phyloP scores from a whole-genome alignment of 2,888 invertebrate species.

The Holacanthella duospinosa region DNA sequence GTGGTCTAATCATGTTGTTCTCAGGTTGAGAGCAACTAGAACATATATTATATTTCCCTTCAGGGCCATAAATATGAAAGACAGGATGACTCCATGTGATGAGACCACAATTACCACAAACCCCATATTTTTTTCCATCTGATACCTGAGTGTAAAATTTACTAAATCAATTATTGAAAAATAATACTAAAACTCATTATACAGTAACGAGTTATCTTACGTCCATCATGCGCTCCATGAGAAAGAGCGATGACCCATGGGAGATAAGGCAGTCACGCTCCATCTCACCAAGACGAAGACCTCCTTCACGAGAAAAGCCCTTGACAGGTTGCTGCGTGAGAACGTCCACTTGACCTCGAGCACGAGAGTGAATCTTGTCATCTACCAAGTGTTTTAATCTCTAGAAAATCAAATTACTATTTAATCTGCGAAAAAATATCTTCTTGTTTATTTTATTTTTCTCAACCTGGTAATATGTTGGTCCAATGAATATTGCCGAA shows the following conservation, averaged over 20 bases:
- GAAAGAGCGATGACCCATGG: conserved; percentile 51
- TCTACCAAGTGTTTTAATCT: conserved; percentile 55
- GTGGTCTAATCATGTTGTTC: too few relatives aligned
- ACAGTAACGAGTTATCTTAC: conserved; percentile 10
- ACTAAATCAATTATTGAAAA: conserved; percentile 2
- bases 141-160: conserved; percentile 41
- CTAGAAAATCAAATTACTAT: conserved; percentile 38
- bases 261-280: conserved; percentile 54
- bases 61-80: neutral
- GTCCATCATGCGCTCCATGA: conserved; percentile 51
- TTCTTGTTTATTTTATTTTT: neutral
- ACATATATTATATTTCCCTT: neutral
- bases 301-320: conserved; percentile 46
- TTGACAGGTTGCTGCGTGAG: conserved; percentile 48
- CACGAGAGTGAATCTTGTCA: conserved; percentile 52
- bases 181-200: neutral
- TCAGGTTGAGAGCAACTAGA: too few relatives aligned
- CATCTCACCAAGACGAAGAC: conserved; percentile 55
- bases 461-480: conserved; percentile 46
- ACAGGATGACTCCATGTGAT: conserved; percentile 40
- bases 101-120: conserved; percentile 51
- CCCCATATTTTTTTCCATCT: conserved; percentile 51
- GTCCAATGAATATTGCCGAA: conserved; percentile 46
- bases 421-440: too few relatives aligned
- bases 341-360: conserved; percentile 49